Percentiles rank a stretch among this genome's conserved stretches.
Evolutionary conservation across 2,113 vertebrate species (phyloP).

Genomic region (Mystacornis crossleyi): DNA sequence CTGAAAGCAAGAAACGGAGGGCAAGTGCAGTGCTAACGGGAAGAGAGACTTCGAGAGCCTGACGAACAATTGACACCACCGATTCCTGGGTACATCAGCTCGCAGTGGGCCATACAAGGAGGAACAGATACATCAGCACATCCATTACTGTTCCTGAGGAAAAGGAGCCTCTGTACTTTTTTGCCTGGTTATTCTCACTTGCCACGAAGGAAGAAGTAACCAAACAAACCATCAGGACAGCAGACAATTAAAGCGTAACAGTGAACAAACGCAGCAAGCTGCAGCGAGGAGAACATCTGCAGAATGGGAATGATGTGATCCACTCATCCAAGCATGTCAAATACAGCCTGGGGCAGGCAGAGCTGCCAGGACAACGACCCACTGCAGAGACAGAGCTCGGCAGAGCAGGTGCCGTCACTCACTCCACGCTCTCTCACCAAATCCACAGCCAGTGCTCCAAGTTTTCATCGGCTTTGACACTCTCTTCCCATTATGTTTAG

Average conservation of each 20-base stretch:
- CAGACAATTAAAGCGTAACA: not conserved
- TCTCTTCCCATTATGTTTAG: not conserved
- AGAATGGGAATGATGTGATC: not conserved
- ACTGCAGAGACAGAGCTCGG: not conserved
- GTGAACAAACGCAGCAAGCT: not conserved
- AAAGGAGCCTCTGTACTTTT: not conserved
- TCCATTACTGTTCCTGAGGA: not conserved
- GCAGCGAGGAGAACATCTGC: not conserved
- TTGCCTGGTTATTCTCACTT: not conserved
- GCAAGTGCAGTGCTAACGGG: not conserved
- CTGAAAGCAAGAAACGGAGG: not conserved
- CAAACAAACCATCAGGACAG: not conserved
- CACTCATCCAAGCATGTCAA: not conserved
- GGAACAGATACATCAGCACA: not conserved
- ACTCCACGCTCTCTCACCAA: not conserved
- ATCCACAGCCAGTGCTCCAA: not conserved
- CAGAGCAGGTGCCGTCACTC: constrained; percentile 1
- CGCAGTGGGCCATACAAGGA: not conserved
- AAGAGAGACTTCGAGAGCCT: not conserved
- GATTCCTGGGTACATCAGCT: not conserved
- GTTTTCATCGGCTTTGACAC: not conserved
- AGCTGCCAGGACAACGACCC: not conserved
- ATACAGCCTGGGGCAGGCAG: not conserved
- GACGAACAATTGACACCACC: not conserved
- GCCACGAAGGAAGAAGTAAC: not conserved